Evolutionary conservation across 2,888 invertebrate genomes (phyloP).

Genomic region (Ophion ellenae): DNA sequence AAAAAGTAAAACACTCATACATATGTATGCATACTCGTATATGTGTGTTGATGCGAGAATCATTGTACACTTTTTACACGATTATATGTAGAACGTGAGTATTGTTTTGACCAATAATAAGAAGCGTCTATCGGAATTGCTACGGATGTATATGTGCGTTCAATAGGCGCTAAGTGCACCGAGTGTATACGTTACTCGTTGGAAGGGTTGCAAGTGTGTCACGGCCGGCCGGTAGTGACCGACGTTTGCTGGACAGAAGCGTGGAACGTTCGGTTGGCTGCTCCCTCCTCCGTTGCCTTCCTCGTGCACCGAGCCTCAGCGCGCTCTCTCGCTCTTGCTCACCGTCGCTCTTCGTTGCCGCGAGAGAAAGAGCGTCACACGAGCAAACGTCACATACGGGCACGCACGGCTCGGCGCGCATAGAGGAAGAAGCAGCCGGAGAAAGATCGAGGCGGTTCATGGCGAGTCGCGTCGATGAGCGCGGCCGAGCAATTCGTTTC

Average conservation of each 20-base stretch:
- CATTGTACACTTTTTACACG: background rate
- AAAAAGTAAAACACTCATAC: too few relatives aligned
- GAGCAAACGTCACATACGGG: too few relatives aligned
- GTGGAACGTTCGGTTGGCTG: slow-evolving; percentile 33
- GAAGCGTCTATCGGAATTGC: background rate
- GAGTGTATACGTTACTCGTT: slow-evolving; percentile 34
- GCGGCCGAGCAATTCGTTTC: too few relatives aligned
- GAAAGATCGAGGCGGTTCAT: too few relatives aligned
- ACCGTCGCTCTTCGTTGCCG: too few relatives aligned
- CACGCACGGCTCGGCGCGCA: too few relatives aligned
- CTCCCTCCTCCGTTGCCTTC: slow-evolving; percentile 17
- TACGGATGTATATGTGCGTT: background rate
- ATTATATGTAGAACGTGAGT: background rate
- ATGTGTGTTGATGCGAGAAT: too few relatives aligned
- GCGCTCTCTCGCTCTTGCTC: too few relatives aligned
- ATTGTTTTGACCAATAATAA: background rate
- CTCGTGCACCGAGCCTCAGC: background rate
- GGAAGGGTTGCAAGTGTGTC: slow-evolving; percentile 76
- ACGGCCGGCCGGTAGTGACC: slow-evolving; percentile 80
- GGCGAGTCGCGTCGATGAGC: too few relatives aligned
- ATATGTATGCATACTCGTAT: too few relatives aligned
- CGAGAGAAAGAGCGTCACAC: too few relatives aligned
- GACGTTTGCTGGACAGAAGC: slow-evolving; percentile 66
- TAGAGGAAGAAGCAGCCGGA: too few relatives aligned
- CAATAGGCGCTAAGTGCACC: slow-evolving; percentile 28